Base-by-base conservation (phyloP, 2,797 vertebrate species). In the Alauda arvensis region DNA sequence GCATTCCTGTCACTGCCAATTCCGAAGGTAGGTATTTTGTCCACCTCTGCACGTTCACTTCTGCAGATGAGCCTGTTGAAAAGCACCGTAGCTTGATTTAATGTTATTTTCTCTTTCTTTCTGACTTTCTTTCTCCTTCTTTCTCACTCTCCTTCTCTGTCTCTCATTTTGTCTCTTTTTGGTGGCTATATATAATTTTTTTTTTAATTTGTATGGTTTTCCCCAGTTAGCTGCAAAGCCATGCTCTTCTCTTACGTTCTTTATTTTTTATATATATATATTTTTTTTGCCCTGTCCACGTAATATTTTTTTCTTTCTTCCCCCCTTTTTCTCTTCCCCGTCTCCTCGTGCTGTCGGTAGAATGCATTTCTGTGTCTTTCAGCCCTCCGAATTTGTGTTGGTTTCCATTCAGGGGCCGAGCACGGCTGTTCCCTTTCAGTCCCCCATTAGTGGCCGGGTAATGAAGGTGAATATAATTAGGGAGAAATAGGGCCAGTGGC, bases 51-150 rank as follows among this genome's bases (percentile, higher is more conserved):
- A 98, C 98, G 98, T 98, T 98, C 98, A 98, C 98, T 98, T 98
- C 98, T 98, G 98, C 98, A 98, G 98, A 99, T 98, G 98, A 99
- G 98, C 98, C 98, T 99, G 98, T 98, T 96, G 97, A 98, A 96
- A 96, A 99, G 98, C 98, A 99, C 98, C 98, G 98, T 98, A 99
- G 98, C 98, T 99, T 99, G 98, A 98, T 98, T 98, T 97, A 98
- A 98, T 99, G 98, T 99, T 97, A 92, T 96, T 96, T 95, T 96
- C 91, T 95, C 86, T 96, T 94, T 95, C 95, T 91, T 91, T 93
- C 95, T 89, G 93, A 82, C 91, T 91, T 92, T 56, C 83, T 93
- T 91, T 94, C 88, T 93, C 90, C 90, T 78, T 72, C 84, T 93
- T 75, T 74, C 83, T 86, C 1, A 9, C 78, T 91, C 70, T 92